Base-by-base conservation (phyloP, 2,888 invertebrate species). In the Cataglyphis altisquamis region DNA sequence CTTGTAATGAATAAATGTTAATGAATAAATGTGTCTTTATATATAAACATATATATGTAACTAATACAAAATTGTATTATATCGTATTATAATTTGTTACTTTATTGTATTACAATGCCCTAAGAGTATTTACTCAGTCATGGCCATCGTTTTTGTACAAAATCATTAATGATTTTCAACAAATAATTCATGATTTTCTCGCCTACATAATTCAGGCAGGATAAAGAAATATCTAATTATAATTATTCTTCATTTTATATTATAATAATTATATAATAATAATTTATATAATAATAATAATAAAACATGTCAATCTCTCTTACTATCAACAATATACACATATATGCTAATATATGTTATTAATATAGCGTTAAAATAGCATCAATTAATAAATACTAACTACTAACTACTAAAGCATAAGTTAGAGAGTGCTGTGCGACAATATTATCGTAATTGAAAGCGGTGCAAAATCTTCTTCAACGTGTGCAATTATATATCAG, bases 391-490 rank as follows among this genome's bases (percentile, higher is more conserved):
- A n/a, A 75, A n/a, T 48, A 4, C 21, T 39, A 55, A 77, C 25
- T 68, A 68, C 4, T 10, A 21, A 57, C 25, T 68, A 68, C 5
- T 10, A 21, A 57, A 78, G 70, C 70, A 3, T 52, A 36, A 63
- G 6, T 66, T 77, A 66, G 2, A 32, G 18, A 3, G 32, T 41
- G 29, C 32, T 6, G 18, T 41, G 18, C 18, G 6, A 4, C 25
- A 41, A 9, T 60, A 62, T n/a, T 62, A 32, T 2, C 39, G 41
- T 41, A 10, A 60, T 78, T 45, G 15, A 64, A 70, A 77, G 67
- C 67, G 67, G 39, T 77, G 78, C 57, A 78, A 70, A 60, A 70
- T 12, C 36, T 41, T 18, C 10, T 8, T 41, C 29, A 5, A 77
- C 39, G 25, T n/a, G 36, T 72, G 66, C 62, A 63, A 6, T 57